Evolutionary conservation across 2,797 vertebrate species (phyloP), one percentile per base, ranked within the genome.

Genomic region (Tokudaia tokunoshimensis): DNA sequence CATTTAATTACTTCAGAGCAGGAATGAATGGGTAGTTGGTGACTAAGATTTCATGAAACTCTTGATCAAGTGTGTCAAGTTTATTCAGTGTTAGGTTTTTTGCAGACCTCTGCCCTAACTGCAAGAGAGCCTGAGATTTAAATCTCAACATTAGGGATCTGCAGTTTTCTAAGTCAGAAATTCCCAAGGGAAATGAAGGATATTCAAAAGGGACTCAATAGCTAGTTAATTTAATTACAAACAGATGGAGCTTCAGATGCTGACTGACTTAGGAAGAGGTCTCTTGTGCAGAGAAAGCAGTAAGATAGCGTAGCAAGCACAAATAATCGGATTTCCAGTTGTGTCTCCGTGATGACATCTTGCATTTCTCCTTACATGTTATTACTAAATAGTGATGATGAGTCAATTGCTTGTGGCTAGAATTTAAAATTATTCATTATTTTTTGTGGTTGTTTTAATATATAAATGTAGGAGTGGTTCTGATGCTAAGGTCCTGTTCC

Each of bases 11-110:
- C 29, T 15, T 81, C 55, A 86, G 52, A 84, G 47, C 15, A 79
- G 50, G 76, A 89, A 85, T 59, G 34, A 95, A 57, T 90, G 22
- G 59, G 12, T 80, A 57, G 24, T 81, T 67, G 31, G 7, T 85
- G 37, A 86, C 57, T 88, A 11, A 44, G 37, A 41, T 90, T 96
- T 96, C 50, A 65, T 95, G 81, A 22, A 95, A 79, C 57, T 96
- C 52, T 82, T 55, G 24, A 20, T 61, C 50, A 94, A 85, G 52
- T 87, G 65, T 85, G 44, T 63, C 34, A 91, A 92, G 89, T 91
- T 55, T 75, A 91, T 90, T 92, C 24, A 92, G 92, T 67, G 50
- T 50, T 92, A 79, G 55, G 55, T 85, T 95, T 78, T 37, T 14
- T 90, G 37, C 14, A 88, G 17, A 72, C 44, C 67, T 94, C 22